Evolutionary conservation across 2,113 vertebrate species (phyloP), one percentile per base, ranked within the genome.

Genomic region (Platichthys flesus): DNA sequence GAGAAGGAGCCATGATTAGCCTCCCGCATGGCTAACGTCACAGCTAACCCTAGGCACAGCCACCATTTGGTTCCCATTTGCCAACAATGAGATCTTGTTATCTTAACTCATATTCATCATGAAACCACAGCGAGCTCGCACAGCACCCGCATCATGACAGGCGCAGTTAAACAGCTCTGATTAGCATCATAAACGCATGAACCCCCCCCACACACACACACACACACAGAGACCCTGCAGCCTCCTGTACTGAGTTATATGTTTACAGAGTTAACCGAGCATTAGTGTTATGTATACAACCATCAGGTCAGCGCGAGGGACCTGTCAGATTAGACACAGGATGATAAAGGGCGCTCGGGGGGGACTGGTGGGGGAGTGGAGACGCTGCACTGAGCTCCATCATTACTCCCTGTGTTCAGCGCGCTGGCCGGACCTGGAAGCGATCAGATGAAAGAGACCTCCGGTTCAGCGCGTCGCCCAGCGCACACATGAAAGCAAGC

Each of bases 371-470:
- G 67, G 61, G 76, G 58, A 68, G 64, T 8, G 15, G 82, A 71
- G 79, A 49, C 35, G 71, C 55, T 54, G 77, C 63, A 80, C 81
- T 85, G 76, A 40, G 83, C 84, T 70, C 75, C 74, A 71, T 91
- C 88, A 87, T 89, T 86, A 91, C 86, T 79, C 84, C 67, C 67
- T 88, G 85, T 86, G 78, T 92, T 83, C 79, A 45, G 67, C 81
- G 71, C 47, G 55, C 79, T 77, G 78, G 88, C 82, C 83, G 87
- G 81, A 93, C 86, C 92, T 92, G 90, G 89, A 90, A 93, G 88
- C 85, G 18, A 88, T 91, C 91, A 92, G 88, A 93, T 93, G 90
- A 93, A 93, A 93, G 89, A 71, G 82, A 89, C 76, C 89, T 90
- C 86, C 74, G 88, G 87, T 87, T 86, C 74, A 74, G 87, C 81